Base-by-base conservation (phyloP, 2,888 invertebrate species). In the Andricus curvator region DNA sequence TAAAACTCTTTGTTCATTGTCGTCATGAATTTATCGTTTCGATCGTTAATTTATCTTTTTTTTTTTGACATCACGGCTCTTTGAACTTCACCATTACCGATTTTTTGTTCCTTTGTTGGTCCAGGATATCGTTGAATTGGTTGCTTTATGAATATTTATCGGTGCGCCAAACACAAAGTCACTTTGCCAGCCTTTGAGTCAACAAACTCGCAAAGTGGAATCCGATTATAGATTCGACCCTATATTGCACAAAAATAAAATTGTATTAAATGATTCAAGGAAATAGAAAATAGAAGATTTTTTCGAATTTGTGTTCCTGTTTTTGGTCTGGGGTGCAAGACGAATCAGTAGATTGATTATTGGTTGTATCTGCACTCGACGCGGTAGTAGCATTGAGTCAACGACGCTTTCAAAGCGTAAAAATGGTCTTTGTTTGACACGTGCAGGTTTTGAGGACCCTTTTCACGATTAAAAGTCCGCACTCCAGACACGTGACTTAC, bases 91-190 rank as follows among this genome's bases (percentile, higher is more conserved):
- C 48, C 48, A 48, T 15, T 4, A 4, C 48, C 48, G 17, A 17
- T 48, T 48, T 48, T 4, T 0, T 48, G 25, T 25, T 20, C 29
- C 29, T 48, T 70, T 29, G 48, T 48, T 25, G 56, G 51, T 56
- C 51, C 74, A 33, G 74, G 33, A 74, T 74, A 51, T 33, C 3
- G 51, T 56, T 20, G 29, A 56, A 51, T 74, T 15, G 25, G 51
- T 70, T 70, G 44, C 70, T 74, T 74, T 74, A 74, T 51, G 56
- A 74, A 74, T 74, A 74, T 74, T 33, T 56, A 74, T 74, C 33
- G 13, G 20, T 74, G 48, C 20, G 70, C 70, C 70, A 51, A 51
- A 74, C 51, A 56, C 70, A 17, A 74, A 74, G 51, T 51, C 56
- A 74, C 70, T 33, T 74, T 56, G n/a, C 9, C 51, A 56, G 29